A percentile compares a stretch with the other conserved stretches of the same genome.
phyloP scores from a whole-genome alignment of 2,113 vertebrate species.

The Sclerurus mexicanus region DNA sequence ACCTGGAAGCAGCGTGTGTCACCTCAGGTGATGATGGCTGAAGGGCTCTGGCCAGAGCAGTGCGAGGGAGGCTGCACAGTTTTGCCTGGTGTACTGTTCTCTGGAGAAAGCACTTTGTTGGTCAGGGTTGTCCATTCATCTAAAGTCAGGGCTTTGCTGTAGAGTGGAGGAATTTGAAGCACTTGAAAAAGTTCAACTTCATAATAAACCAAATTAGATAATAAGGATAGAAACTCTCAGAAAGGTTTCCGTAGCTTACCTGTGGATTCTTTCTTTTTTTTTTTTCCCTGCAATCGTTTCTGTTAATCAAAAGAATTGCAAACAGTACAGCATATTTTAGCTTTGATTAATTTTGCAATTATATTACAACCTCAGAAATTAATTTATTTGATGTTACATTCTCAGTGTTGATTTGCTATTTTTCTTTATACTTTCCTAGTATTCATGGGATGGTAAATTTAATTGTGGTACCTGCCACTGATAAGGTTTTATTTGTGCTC shows the following conservation, averaged over 20 bases:
- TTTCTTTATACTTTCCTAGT: background rate
- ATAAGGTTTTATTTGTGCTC: background rate
- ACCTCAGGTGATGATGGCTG: background rate
- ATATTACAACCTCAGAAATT: background rate
- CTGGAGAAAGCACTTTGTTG: background rate
- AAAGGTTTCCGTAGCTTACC: background rate
- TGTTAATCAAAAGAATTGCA: background rate
- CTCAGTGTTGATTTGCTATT: background rate
- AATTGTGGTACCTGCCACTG: background rate
- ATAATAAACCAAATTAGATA: background rate
- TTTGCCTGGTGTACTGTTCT: background rate
- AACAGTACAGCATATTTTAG: background rate
- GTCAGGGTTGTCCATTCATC: background rate
- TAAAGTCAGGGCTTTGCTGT: background rate
- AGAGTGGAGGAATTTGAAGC: background rate
- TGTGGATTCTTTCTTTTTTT: background rate
- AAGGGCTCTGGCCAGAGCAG: background rate
- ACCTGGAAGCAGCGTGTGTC: background rate
- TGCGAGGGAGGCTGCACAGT: background rate
- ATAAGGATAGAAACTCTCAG: background rate
- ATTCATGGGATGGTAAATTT: background rate
- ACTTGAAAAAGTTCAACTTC: background rate
- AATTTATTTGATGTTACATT: background rate
- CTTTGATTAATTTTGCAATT: background rate
- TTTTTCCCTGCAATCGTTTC: background rate